Base-by-base conservation (phyloP, 2,113 vertebrate species). In the Phylloscopus trochiloides region DNA sequence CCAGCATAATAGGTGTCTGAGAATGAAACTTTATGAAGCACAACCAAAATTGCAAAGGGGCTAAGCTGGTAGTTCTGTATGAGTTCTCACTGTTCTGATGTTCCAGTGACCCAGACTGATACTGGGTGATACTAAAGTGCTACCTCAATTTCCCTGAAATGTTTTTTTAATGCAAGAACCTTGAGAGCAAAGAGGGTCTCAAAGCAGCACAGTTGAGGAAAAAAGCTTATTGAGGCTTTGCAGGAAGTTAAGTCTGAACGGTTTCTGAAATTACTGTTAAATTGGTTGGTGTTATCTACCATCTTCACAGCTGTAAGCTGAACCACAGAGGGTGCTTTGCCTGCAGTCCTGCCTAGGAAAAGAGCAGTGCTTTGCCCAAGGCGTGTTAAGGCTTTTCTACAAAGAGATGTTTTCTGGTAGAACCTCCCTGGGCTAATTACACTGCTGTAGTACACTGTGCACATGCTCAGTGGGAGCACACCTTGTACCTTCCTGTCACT, bases 211-310 rank as follows among this genome's bases (percentile, higher is more conserved):
- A 24, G 21, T 42, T 45, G 54, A 75, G 74, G 63, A 63, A 87
- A 40, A 84, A 59, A 67, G 9, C 17, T 40, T 59, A 29, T 7
- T 50, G 65, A 78, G 42, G 31, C 50, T 85, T 85, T 82, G 34
- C 74, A 96, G 85, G 84, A 96, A 91, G 87, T 81, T 13, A 40
- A 43, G 47, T 61, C 42, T 79, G 62, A 84, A 82, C 2, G 0
- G 47, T 92, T 89, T 75, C 86, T 91, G 78, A 78, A 92, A 91
- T 95, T 40, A 29, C 83, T 65, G 83, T 87, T 95, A 59, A 77
- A 78, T 81, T 80, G 72, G 20, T 88, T 81, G 61, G 59, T 67
- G 43, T 95, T 96, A 92, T 74, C 72, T 92, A 12, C 51, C 51
- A 80, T 83, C 88, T 94, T 84, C 62, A 52, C 87, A 95, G n/a